Conservation (phyloP, 2,113 vertebrate genomes). For the Podarcis muralis region DNA sequence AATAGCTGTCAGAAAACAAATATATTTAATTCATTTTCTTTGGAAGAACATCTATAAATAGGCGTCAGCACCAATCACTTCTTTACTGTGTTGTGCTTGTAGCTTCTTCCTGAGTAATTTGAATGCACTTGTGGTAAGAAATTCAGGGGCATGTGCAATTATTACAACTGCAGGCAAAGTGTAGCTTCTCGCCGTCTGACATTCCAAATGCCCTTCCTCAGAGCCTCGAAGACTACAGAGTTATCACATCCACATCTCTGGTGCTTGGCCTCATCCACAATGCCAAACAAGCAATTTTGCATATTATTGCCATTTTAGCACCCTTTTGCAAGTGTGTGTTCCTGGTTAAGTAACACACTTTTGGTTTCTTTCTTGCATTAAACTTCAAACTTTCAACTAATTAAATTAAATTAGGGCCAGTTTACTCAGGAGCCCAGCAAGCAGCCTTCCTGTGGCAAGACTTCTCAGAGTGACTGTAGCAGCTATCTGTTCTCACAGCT, state of each 20-base stretch:
- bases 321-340: not conserved
- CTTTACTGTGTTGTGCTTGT: conserved; percentile 37
- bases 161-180: conserved; percentile 44
- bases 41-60: conserved; percentile 53
- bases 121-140: conserved; percentile 46
- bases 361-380: not conserved
- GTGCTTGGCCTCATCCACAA: not conserved
- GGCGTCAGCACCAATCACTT: conserved; percentile 40
- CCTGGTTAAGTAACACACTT: not conserved
- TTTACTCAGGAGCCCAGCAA: not conserved
- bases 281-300: not conserved
- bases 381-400: not conserved
- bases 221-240: not conserved
- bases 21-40: not conserved
- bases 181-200: conserved; percentile 42
- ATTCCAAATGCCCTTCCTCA: conserved; percentile 5
- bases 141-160: conserved; percentile 33
- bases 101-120: conserved; percentile 46
- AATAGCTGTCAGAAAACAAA: conserved; percentile 19
- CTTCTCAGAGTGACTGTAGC: not conserved
- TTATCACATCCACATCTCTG: not conserved
- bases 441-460: not conserved
- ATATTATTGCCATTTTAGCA: not conserved
- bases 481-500: not conserved
- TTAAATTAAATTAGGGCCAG: not conserved